Evolutionary conservation across 2,113 vertebrate genomes (phyloP).

Genomic region (Cyrtonyx montezumae): DNA sequence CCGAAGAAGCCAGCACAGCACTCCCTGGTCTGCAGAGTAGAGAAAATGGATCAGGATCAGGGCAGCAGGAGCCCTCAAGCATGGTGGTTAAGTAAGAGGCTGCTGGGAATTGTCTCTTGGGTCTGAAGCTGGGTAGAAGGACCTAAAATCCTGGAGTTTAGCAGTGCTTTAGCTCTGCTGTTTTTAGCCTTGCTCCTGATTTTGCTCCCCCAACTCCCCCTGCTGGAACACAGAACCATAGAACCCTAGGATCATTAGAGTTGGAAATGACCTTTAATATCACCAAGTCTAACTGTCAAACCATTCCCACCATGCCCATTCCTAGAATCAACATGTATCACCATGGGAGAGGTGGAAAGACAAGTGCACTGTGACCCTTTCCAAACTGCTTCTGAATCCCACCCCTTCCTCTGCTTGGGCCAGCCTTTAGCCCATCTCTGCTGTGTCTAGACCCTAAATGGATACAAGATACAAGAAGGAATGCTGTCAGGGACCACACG

Average conservation of each 20-base stretch:
- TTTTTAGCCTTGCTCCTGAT: not conserved
- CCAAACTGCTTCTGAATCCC: not conserved
- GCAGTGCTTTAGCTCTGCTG: not conserved
- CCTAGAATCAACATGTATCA: not conserved
- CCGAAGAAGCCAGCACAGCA: slow-evolving; percentile 92
- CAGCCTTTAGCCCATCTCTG: not conserved
- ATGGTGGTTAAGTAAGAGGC: not conserved
- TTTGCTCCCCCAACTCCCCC: not conserved
- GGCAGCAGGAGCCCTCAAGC: not conserved
- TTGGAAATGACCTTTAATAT: too few relatives aligned
- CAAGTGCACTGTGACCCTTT: not conserved
- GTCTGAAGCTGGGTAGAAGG: not conserved
- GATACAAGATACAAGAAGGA: not conserved
- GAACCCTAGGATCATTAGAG: too few relatives aligned
- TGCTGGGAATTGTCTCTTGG: accelerated
- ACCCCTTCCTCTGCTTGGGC: not conserved
- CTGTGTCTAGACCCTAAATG: not conserved
- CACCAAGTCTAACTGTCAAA: too few relatives aligned
- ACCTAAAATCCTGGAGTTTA: not conserved
- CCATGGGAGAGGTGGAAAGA: not conserved
- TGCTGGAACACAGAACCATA: not conserved
- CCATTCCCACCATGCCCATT: too few relatives aligned
- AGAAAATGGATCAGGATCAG: not conserved
- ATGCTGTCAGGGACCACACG: not conserved
- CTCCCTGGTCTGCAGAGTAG: slow-evolving; percentile 73